Evolutionary conservation across 2,113 vertebrate genomes (phyloP), one percentile per base, ranked within the genome.

Genomic region (Chloebia gouldiae): DNA sequence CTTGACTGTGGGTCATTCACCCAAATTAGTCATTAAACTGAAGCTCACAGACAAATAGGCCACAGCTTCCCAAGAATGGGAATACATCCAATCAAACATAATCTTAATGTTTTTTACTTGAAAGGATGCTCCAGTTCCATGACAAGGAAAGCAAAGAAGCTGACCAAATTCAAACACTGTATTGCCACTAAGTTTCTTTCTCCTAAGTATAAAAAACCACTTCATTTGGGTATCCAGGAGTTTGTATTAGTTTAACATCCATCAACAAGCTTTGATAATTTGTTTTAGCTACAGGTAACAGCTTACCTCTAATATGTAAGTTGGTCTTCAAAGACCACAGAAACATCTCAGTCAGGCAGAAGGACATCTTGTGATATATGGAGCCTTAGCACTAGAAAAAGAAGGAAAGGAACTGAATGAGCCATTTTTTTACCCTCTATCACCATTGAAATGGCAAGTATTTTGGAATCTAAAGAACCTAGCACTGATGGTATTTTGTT

Each of bases 251-350:
- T 40, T 95, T 59, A 86, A 71, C 63, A 86, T 59, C 79, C 83
- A 95, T 64, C 81, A 93, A 72, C 7, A 92, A 75, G 66, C 23
- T 75, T 70, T 92, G 24, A 33, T 89, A 59, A 27, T 92, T 71
- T 71, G 50, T 76, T 92, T 96, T 85, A 51, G 84, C 64, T 94
- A 68, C 6, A 31, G 56, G 51, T 51, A 50, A 84, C 39, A 93
- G 72, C 50, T 97, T 77, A 97, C 99, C 99, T 97, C 96, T 98
- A 97, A 99, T 98, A 95, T 79, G 97, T 95, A 99, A 98, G 88
- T 98, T 98, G 97, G 97, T 99, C 98, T 98, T 99, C 97, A 99
- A 98, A 97, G 99, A 99, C 99, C 99, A 99, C 95, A 99, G 98
- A 96, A 99, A 98, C 88, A 99, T 97, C 97, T 99, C 99, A 95